These are phyloP conservation scores for Cordilura impudica DNA, from an alignment of 2,888 invertebrate genomes.

Conservation along the genomic window DNA sequence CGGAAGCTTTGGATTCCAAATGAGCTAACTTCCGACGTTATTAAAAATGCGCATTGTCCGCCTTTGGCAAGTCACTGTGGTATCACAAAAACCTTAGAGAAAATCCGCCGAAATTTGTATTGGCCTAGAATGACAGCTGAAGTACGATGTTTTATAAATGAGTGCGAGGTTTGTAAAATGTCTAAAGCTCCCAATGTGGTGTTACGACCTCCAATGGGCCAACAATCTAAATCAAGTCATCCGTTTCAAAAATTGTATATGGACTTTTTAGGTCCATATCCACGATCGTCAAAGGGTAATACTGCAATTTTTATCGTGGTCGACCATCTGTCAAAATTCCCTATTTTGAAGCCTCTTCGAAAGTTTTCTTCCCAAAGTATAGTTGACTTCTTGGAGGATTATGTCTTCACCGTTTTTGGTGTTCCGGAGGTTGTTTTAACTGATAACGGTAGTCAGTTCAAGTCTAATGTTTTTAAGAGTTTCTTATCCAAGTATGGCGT, in stretches of 20 bases:
- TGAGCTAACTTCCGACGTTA: no score
- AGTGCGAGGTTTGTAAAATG: no score
- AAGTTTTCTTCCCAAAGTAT: neutral
- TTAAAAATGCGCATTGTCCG: no score
- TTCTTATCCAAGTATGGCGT: conserved; percentile 6
- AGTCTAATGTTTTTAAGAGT: neutral
- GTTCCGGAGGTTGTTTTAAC: neutral
- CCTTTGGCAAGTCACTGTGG: no score
- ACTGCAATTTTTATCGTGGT: conserved; percentile 2
- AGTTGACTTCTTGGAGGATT: neutral
- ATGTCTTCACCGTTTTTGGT: conserved; percentile 15
- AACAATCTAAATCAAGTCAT: neutral
- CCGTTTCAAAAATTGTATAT: conserved; percentile 16
- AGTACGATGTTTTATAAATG: no score
- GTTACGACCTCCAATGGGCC: conserved; percentile 9
- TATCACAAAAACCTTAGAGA: no score
- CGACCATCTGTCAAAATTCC: no score
- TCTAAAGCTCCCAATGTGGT: neutral
- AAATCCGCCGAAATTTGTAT: conserved; percentile 45
- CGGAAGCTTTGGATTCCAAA: no score
- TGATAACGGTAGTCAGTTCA: conserved; percentile 27
- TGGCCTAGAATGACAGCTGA: conserved; percentile 48
- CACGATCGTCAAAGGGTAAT: conserved; percentile 2
- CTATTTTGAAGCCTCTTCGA: no score
- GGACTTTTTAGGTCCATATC: conserved; percentile 24